Evolutionary conservation across 23 tunicate species (phyloP).

Genomic region (Styela plicata): DNA sequence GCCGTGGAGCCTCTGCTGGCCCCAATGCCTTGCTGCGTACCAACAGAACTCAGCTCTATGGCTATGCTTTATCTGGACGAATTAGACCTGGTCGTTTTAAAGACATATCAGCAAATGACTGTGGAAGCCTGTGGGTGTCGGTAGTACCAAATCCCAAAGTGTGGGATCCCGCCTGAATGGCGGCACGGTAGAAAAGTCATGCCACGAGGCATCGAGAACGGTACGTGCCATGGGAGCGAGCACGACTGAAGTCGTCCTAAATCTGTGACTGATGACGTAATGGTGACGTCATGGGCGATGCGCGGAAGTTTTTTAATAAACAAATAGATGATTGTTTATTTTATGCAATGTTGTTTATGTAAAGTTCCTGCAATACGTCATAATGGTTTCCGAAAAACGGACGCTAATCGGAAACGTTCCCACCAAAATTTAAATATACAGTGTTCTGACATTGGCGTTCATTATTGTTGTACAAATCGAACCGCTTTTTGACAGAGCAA

Average conservation of each 20-base stretch:
- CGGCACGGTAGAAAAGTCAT: background rate
- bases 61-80: conserved; percentile 88
- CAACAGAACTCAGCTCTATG: conserved; percentile 61
- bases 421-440: too few species aligned
- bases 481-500: too few species aligned
- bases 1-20: conserved; percentile 46
- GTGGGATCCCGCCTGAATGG: background rate
- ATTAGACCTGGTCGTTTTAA: conserved; percentile 65
- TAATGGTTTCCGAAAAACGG: background rate
- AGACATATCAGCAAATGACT: conserved; percentile 78
- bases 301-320: background rate
- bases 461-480: too few species aligned
- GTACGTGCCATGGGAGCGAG: background rate
- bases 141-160: conserved; percentile 14
- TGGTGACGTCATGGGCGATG: too few species aligned
- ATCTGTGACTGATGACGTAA: background rate
- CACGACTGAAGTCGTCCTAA: background rate
- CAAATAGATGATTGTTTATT: background rate
- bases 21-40: conserved; percentile 91
- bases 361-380: background rate
- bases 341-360: background rate
- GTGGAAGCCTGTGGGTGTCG: conserved; percentile 88
- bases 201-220: conserved; percentile 4
- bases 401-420: too few species aligned
- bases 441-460: too few species aligned